Percentiles rank a stretch among this genome's conserved stretches.
phyloP scores from a whole-genome alignment of 1,140 invertebrate genomes.

The Pogonomyrmex californicus region DNA sequence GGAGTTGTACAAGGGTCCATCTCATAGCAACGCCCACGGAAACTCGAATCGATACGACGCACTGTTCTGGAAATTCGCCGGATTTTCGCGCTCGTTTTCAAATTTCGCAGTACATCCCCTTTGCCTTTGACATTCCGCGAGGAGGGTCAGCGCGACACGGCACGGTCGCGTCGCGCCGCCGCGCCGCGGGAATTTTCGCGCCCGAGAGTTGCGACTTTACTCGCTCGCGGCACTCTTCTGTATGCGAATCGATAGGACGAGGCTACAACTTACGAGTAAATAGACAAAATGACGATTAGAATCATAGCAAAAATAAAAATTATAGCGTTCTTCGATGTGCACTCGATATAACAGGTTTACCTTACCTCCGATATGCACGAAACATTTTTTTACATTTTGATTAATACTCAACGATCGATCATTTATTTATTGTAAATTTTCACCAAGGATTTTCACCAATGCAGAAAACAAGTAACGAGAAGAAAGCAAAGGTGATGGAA shows the following conservation, averaged over 20 bases:
- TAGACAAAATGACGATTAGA: neutral
- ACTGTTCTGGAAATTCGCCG: conserved; percentile 85
- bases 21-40: conserved; percentile 87
- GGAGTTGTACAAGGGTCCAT: conserved; percentile 86
- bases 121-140: conserved; percentile 15
- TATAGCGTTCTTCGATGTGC: neutral
- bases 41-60: conserved; percentile 87
- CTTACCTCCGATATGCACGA: neutral
- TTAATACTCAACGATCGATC: neutral
- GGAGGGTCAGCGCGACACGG: conserved; percentile 12
- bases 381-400: neutral
- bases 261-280: too few species aligned
- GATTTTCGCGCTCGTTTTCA: conserved; percentile 84
- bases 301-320: neutral
- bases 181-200: conserved; percentile 58
- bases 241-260: conserved; percentile 27
- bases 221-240: neutral
- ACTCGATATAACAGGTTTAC: neutral
- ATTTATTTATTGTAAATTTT: neutral
- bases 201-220: neutral
- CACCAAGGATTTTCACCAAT: too few species aligned
- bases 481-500: neutral
- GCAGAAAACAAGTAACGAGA: neutral
- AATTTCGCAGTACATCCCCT: conserved; percentile 71
- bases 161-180: conserved; percentile 17